Evolutionary conservation across 2,113 vertebrate species (phyloP).

Genomic region (Uropsilus gracilis): DNA sequence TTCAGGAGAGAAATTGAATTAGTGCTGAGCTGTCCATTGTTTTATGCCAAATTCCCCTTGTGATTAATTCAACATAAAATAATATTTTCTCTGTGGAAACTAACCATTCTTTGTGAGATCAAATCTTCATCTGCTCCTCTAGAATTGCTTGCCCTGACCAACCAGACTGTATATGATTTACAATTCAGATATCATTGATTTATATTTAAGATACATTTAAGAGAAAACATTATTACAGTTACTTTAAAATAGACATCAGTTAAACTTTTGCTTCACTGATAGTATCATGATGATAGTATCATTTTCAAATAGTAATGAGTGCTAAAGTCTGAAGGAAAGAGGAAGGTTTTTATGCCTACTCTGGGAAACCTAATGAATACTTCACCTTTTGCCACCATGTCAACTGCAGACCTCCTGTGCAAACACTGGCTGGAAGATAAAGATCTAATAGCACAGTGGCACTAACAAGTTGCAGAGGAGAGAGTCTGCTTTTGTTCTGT

Average conservation of each 20-base stretch:
- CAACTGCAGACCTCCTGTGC: neutral
- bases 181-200: neutral
- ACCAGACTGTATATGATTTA: neutral
- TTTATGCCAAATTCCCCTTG: neutral
- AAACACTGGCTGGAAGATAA: neutral
- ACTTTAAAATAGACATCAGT: conserved; percentile 29
- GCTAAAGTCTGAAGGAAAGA: neutral
- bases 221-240: neutral
- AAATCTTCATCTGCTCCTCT: neutral
- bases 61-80: neutral
- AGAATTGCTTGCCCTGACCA: neutral
- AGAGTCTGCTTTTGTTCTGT: neutral
- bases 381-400: neutral
- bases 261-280: conserved; percentile 14
- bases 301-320: conserved; percentile 12
- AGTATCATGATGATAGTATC: conserved; percentile 1
- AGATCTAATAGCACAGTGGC: too few relatives aligned
- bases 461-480: neutral
- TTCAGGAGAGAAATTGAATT: conserved; percentile 5
- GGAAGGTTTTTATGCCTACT: neutral
- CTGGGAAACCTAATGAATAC: neutral
- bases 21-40: neutral
- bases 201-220: neutral
- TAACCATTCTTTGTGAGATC: too few relatives aligned
- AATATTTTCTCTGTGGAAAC: neutral